Base-by-base conservation (phyloP, 1,140 invertebrate species). In the Neotoxoptera formosana region DNA sequence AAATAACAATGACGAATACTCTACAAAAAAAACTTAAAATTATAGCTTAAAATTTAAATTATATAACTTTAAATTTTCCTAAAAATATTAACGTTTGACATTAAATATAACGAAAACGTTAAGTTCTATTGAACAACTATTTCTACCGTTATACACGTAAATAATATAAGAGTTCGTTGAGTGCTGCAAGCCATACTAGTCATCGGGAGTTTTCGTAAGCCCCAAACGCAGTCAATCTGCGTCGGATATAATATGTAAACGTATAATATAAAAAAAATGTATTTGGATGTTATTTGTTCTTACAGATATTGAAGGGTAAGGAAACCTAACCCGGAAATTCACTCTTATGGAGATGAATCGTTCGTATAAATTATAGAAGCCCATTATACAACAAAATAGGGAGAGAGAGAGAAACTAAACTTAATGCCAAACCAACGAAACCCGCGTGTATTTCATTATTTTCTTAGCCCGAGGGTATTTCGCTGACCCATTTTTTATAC, bases 361-460 rank as follows among this genome's bases (percentile, higher is more conserved):
- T 56, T 56, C 53, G 89, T 90, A 90, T 90, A 89, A 89, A 56
- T 89, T 89, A 56, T 56, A 45, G 86, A n/a, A 51, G 47, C 23
- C 36, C 36, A 86, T 86, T 86, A 86, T 47, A 86, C n/a, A 48
- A 84, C 11, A 88, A 48, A n/a, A 88, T 30, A n/a, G 25, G 86
- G 86, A n/a, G 86, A 17, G 6, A 84, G 83, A 23, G 34, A n/a
- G 86, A 48, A 88, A 34, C 86, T 56, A 76, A 76, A 76, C 60
- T 76, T 76, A 56, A 89, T 56, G 87, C 48, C 20, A 36, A 34
- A 25, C 34, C 48, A 45, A 56, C 48, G 23, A 60, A 60, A 90
- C 56, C 88, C 88, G 88, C 20, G 88, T 56, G 25, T 36, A 56
- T 90, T 53, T 56, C 51, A 53, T 90, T 41, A 90, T 60, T 90